Conservation (phyloP, 2,888 invertebrate species). For the Hipparchia sbordonii region DNA sequence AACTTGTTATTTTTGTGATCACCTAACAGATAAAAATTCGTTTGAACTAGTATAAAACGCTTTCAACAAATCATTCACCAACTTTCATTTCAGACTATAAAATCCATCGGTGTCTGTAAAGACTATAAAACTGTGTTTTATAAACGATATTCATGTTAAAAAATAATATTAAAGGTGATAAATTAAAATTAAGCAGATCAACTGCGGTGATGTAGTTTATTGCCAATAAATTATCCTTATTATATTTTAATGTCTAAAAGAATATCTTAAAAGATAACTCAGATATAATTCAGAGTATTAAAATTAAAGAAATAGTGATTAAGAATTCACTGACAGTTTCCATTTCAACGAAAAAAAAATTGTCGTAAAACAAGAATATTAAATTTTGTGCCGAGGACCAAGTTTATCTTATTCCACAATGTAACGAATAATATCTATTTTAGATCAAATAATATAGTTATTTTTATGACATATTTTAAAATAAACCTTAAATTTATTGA, state of each 20-base stretch:
- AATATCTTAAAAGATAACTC: slow-evolving; percentile 4
- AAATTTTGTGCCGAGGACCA: no score
- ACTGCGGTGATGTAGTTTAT: slow-evolving; percentile 17
- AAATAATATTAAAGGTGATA: slow-evolving; percentile 7
- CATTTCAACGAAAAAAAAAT: not conserved
- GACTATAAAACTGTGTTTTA: slow-evolving; percentile 16
- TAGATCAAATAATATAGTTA: no score
- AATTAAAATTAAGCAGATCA: slow-evolving; percentile 22
- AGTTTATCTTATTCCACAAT: no score
- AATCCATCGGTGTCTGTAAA: not conserved
- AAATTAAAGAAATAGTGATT: slow-evolving; percentile 2
- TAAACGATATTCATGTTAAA: slow-evolving; percentile 7
- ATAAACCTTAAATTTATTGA: no score
- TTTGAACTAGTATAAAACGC: not conserved
- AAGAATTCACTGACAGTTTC: not conserved
- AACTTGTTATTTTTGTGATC: not conserved
- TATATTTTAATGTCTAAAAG: slow-evolving; percentile 5
- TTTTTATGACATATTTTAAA: no score
- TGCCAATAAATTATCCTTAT: slow-evolving; percentile 18
- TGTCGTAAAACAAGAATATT: not conserved
- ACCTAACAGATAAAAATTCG: not conserved
- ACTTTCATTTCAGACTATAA: not conserved
- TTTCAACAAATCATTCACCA: not conserved
- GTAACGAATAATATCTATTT: no score
- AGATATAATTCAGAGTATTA: slow-evolving; percentile 1